phyloP scores from a whole-genome alignment of 2,888 invertebrate genomes.

The Pristionchus exspectatus region DNA sequence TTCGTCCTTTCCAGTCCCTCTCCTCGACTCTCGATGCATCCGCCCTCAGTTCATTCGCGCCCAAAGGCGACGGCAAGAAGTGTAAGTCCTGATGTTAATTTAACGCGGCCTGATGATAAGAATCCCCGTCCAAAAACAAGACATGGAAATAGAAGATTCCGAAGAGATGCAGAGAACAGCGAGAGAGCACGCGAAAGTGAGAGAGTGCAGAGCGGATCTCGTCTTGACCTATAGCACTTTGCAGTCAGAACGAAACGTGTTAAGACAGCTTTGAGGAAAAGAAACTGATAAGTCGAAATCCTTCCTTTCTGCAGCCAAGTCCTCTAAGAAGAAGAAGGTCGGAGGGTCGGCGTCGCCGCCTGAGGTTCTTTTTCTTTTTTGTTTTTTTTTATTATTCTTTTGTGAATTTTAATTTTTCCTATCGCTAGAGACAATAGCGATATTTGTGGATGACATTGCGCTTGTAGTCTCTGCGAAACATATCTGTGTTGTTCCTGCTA shows the following conservation, averaged over 20 bases:
- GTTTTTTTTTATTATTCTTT: not conserved
- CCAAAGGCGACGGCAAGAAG: constrained; percentile 44
- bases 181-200: no score
- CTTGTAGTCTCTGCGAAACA: not conserved
- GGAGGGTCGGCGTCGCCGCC: constrained; percentile 48
- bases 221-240: not conserved
- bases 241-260: no score
- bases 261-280: no score
- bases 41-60: not conserved
- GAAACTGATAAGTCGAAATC: no score
- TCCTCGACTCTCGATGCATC: constrained; percentile 45
- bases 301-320: constrained; percentile 40
- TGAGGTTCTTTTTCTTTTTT: not conserved
- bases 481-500: no score
- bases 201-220: no score
- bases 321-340: constrained; percentile 51
- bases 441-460: no score
- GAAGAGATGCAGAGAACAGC: no score
- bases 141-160: not conserved
- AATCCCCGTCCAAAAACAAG: not conserved
- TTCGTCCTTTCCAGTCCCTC: constrained; percentile 50
- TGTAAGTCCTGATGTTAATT: no score
- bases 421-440: no score
- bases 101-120: no score
- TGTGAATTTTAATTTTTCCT: no score